Base-by-base conservation (phyloP, 2,113 vertebrate species). In the Odobenus rosmarus region DNA sequence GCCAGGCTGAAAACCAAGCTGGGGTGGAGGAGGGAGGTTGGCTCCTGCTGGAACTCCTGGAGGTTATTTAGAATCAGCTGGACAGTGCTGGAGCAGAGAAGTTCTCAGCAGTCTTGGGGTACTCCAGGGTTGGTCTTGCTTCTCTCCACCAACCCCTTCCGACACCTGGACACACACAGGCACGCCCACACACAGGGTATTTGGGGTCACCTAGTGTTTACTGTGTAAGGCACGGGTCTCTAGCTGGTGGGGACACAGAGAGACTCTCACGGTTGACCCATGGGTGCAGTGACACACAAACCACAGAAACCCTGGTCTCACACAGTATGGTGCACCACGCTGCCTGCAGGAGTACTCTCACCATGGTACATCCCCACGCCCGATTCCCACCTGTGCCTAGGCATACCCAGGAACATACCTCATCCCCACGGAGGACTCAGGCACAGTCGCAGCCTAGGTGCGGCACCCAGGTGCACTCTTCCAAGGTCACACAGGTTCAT, bases 1-100 rank as follows among this genome's bases (percentile, higher is more conserved):
- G 84, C 95, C 86, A 59, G 74, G 57, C 89, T 93, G 89, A 74
- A 95, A 96, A 94, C 71, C 89, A 64, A 71, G 91, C 86, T 79
- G 61, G 55, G 39, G 28, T 31, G 74, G 80, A 61, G 87, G 88
- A 33, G 46, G 76, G 89, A 23, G n/a, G 93, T 77, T 42, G 71
- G 64, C 31, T 53, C 46, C 46, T 74, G 64, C 76, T 55, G 49
- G 88, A 76, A n/a, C 42, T 39, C 55, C 72, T 21, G 53, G n/a
- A 55, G 86, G 93, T 24, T 33, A 33, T 90, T 96, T 80, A 36
- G 85, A 90, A 24, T 36, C 74, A 13, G 42, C 69, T 92, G 90
- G 93, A 36, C n/a, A 53, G 55, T 84, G 7, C n/a, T 59, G 26
- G 9, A 46, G 59, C 49, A 31, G 55, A 86, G 59, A 28, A 31